Percentiles rank a stretch among this genome's conserved stretches.
Evolutionary conservation across 2,888 invertebrate species (phyloP).

Genomic region (Melikaiella ostensackeni): DNA sequence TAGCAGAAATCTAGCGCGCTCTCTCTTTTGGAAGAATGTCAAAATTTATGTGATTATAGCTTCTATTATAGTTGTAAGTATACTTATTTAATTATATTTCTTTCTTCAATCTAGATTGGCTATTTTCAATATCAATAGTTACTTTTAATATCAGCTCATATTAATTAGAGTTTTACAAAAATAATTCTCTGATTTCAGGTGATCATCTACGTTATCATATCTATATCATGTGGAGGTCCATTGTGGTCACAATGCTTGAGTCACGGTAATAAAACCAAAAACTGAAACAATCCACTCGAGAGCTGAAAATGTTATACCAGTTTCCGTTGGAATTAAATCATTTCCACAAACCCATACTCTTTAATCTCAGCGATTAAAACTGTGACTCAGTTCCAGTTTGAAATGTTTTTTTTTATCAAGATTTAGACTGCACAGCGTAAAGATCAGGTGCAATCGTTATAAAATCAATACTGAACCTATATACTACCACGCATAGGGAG

Average conservation of each 20-base stretch:
- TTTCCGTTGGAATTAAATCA: neutral
- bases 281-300: neutral
- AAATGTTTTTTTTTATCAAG: neutral
- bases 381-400: neutral
- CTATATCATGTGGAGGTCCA: conserved; percentile 92
- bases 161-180: conserved; percentile 9
- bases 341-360: neutral
- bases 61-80: conserved; percentile 82
- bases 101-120: neutral
- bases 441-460: conserved; percentile 9
- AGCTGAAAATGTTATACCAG: neutral
- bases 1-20: conserved; percentile 90
- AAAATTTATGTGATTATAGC: conserved; percentile 90
- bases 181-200: conserved; percentile 72
- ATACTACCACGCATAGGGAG: neutral
- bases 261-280: conserved; percentile 67
- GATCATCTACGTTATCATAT: conserved; percentile 90
- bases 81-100: conserved; percentile 15
- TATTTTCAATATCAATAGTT: too few species aligned
- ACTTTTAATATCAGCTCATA: conserved; percentile 23
- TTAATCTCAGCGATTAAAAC: neutral
- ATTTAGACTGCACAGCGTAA: neutral
- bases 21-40: conserved; percentile 96
- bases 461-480: neutral
- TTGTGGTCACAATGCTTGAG: conserved; percentile 85